Conservation (phyloP, 2,888 invertebrate genomes). For the Alentia gelatinosa region DNA sequence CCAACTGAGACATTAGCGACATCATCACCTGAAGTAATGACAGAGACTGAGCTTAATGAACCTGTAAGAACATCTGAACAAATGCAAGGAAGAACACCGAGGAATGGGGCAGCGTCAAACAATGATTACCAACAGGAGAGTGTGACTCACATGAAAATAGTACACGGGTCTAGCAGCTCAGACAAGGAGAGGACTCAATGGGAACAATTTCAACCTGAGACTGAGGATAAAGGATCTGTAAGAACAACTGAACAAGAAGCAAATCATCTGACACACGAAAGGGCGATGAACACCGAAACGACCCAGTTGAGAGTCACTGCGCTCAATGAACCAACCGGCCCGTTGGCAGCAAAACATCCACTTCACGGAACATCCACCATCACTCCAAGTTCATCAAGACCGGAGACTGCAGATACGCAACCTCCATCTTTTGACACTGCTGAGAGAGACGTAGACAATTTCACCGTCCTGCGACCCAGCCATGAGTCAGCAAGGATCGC, state of each 20-base stretch:
- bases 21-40: not conserved
- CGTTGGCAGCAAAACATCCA: not conserved
- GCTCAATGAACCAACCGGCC: too few species aligned
- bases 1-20: too few species aligned
- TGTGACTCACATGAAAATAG: not conserved
- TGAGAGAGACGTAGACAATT: not conserved
- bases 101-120: too few species aligned
- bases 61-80: too few species aligned
- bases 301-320: too few species aligned
- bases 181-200: not conserved
- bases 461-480: not conserved
- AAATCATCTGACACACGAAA: too few species aligned
- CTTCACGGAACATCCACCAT: not conserved
- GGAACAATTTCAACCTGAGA: not conserved
- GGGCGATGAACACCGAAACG: too few species aligned
- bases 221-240: not conserved
- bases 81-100: too few species aligned
- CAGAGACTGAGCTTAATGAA: not conserved
- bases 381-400: not conserved
- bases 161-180: not conserved
- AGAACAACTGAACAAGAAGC: too few species aligned
- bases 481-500: not conserved
- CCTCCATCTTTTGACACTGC: not conserved
- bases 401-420: not conserved
- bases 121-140: not conserved